A percentile compares a stretch with the other conserved stretches of the same genome.
phyloP scores from a whole-genome alignment of 2,113 vertebrate genomes.

The Onychorhynchus coronatus region DNA sequence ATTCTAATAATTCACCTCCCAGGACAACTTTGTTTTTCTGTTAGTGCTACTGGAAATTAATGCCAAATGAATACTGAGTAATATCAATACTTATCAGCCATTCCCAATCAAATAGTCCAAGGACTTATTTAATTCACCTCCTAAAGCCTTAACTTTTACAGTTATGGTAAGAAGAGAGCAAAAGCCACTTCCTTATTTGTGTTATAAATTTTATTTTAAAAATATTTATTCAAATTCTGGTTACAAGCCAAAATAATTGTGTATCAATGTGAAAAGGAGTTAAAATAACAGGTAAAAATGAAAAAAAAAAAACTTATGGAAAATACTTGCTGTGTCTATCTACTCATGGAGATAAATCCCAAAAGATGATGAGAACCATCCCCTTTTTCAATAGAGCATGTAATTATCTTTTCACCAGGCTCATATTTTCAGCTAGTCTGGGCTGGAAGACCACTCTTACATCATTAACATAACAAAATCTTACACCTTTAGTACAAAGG shows the following conservation, averaged over 20 bases:
- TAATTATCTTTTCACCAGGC: background rate
- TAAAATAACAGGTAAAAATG: background rate
- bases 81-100: background rate
- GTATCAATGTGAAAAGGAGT: background rate
- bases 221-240: background rate
- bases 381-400: background rate
- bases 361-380: background rate
- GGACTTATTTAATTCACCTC: background rate
- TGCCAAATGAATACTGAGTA: background rate
- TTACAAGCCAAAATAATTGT: background rate
- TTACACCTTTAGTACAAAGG: background rate
- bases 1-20: background rate
- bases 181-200: background rate
- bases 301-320: background rate
- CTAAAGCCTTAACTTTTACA: background rate
- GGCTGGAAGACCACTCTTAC: background rate
- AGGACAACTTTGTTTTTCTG: background rate
- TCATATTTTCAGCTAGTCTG: constrained; percentile 17
- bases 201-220: background rate
- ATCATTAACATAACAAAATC: background rate
- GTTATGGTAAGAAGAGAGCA: background rate
- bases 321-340: background rate
- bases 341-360: background rate
- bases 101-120: background rate
- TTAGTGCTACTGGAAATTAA: background rate